These are phyloP conservation scores for Nasonovia ribisnigri DNA, from an alignment of 2,888 invertebrate genomes.

Conservation along the genomic window DNA sequence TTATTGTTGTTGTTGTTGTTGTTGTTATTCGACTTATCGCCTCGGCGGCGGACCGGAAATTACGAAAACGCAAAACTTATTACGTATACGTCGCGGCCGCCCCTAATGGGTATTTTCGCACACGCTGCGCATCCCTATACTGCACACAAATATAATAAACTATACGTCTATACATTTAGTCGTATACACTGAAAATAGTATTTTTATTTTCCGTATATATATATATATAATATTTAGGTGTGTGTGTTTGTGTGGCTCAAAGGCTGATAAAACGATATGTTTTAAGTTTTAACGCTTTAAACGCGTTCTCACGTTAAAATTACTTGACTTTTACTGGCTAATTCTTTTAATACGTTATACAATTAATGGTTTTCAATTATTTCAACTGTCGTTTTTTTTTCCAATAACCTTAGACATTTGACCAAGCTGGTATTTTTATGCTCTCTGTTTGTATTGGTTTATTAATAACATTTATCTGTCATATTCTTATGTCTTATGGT, in stretches of 20 bases:
- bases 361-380: neutral
- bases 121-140: neutral
- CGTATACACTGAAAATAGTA: neutral
- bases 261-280: neutral
- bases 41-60: constrained; percentile 29
- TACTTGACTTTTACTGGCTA: neutral
- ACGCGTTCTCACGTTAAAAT: neutral
- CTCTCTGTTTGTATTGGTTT: neutral
- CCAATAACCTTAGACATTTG: neutral
- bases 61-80: constrained; percentile 41
- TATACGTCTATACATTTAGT: neutral
- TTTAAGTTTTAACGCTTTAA: neutral
- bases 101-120: constrained; percentile 32
- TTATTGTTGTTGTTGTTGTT: neutral
- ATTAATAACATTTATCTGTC: neutral
- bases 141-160: neutral
- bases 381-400: neutral
- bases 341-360: neutral
- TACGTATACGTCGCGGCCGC: neutral
- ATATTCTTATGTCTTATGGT: no score
- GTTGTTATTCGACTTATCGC: constrained; percentile 22
- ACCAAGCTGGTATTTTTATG: neutral
- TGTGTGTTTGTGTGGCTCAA: neutral
- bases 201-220: neutral
- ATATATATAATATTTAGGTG: neutral